Evolutionary conservation across 2,797 vertebrate genomes (phyloP).

Genomic region (Pipistrellus pygmaeus): DNA sequence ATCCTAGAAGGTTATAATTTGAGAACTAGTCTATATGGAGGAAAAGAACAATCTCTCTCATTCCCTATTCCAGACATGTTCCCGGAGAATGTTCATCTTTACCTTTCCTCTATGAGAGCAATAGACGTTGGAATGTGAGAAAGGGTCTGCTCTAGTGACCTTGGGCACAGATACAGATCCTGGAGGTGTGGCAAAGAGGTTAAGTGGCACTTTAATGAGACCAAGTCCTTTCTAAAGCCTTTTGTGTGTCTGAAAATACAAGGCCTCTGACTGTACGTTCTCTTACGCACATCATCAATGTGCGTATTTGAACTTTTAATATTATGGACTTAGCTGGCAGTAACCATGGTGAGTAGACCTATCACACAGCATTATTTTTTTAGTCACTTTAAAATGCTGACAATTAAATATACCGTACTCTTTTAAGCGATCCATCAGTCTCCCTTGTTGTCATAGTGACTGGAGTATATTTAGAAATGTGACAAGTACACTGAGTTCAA

Average conservation of each 20-base stretch:
- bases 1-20: neutral
- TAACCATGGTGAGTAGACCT: constrained; percentile 91
- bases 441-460: constrained; percentile 91
- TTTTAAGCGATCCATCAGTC: constrained; percentile 91
- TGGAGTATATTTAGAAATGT: constrained; percentile 92
- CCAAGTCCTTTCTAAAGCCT: constrained; percentile 63
- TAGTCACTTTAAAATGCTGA: constrained; percentile 90
- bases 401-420: constrained; percentile 91
- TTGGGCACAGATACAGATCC: neutral
- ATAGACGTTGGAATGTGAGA: neutral
- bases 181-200: neutral
- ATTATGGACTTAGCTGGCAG: constrained; percentile 86
- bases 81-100: neutral
- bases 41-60: neutral
- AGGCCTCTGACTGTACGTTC: constrained; percentile 43
- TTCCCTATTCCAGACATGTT: neutral
- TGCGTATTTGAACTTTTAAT: constrained; percentile 82
- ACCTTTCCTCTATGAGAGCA: constrained; percentile 13
- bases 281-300: constrained; percentile 45
- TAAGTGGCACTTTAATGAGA: constrained; percentile 9
- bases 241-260: constrained; percentile 53
- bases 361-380: constrained; percentile 88
- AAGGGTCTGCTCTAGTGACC: constrained; percentile 9
- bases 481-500: constrained; percentile 92
- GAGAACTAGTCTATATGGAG: neutral